phyloP scores from a whole-genome alignment of 2,113 vertebrate genomes.

The Tricholaema leucomelas region DNA sequence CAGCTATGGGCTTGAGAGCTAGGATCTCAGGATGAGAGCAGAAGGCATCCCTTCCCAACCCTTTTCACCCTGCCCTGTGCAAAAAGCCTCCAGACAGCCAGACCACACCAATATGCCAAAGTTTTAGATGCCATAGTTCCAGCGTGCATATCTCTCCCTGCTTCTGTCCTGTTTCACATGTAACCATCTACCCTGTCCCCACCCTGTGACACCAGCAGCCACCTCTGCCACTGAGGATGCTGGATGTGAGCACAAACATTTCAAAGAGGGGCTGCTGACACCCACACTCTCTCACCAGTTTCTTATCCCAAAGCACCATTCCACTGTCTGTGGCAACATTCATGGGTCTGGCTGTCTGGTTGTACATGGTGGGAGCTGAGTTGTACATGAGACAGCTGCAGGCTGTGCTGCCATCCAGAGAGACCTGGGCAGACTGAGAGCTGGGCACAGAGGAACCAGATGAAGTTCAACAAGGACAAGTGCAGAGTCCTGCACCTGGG shows the following conservation, averaged over 20 bases:
- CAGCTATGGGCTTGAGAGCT: not conserved
- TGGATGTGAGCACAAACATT: not conserved
- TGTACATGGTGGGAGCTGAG: not conserved
- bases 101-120: not conserved
- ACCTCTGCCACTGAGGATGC: not conserved
- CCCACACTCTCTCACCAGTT: not conserved
- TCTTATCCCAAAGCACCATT: not conserved
- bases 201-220: not conserved
- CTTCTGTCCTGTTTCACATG: not conserved
- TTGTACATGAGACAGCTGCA: too few species aligned
- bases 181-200: not conserved
- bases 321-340: not conserved
- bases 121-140: not conserved
- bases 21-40: not conserved
- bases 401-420: too few species aligned
- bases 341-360: not conserved
- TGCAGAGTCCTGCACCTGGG: too few species aligned
- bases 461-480: too few species aligned
- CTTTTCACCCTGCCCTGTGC: not conserved
- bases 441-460: too few species aligned
- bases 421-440: too few species aligned
- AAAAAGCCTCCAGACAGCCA: not conserved
- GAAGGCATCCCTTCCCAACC: not conserved
- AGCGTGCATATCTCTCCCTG: not conserved
- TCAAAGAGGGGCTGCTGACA: not conserved